phyloP scores from a whole-genome alignment of 1,140 invertebrate species.

The Leptoteleia sp. region DNA sequence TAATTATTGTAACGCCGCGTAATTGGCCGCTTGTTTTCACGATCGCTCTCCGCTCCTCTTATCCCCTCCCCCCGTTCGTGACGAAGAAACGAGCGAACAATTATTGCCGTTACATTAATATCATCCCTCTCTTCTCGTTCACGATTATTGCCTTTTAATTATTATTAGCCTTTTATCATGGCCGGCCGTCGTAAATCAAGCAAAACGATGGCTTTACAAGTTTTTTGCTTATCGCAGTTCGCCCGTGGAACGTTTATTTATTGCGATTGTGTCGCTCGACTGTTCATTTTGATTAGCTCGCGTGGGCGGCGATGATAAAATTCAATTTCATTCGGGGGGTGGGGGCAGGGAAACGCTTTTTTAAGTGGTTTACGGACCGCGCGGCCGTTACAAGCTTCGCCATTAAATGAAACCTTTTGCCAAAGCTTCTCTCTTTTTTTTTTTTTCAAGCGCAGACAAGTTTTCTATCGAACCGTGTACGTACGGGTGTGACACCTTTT shows the following conservation, averaged over 20 bases:
- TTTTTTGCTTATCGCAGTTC: conserved; percentile 46
- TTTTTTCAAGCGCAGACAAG: too few species aligned
- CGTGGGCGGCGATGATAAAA: conserved; percentile 21
- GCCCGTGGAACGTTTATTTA: conserved; percentile 20
- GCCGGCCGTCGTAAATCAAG: conserved; percentile 56
- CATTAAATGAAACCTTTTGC: neutral
- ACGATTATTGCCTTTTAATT: conserved; percentile 63
- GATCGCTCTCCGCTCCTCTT: conserved; percentile 36
- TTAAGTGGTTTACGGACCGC: conserved; percentile 12
- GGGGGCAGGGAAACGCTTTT: conserved; percentile 13
- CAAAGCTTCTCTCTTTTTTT: too few species aligned
- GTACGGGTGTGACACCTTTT: too few species aligned
- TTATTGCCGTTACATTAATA: conserved; percentile 63
- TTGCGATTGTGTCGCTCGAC: conserved; percentile 31
- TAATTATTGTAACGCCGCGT: conserved; percentile 69
- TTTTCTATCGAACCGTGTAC: too few species aligned
- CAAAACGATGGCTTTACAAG: conserved; percentile 55
- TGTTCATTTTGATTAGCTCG: conserved; percentile 36
- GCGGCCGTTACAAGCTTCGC: neutral
- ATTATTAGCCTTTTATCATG: conserved; percentile 64
- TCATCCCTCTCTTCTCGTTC: conserved; percentile 58
- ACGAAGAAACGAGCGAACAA: conserved; percentile 54
- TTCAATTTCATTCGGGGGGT: conserved; percentile 23
- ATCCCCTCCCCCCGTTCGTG: conserved; percentile 15
- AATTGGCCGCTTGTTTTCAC: conserved; percentile 64